phyloP scores from a whole-genome alignment of 2,113 vertebrate species.

The Otis tarda region DNA sequence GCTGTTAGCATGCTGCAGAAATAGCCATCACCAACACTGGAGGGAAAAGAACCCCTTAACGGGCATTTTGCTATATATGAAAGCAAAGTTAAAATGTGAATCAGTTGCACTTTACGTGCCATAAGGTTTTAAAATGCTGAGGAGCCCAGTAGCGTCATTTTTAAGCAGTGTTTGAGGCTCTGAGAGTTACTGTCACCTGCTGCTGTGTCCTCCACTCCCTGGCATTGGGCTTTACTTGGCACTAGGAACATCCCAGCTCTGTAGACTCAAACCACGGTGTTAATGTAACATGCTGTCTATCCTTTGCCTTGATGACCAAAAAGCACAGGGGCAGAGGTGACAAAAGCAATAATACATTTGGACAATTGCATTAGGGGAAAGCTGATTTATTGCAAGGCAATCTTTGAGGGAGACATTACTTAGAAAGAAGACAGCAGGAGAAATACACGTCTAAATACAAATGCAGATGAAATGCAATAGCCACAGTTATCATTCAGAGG shows the following conservation, averaged over 20 bases:
- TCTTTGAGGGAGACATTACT: neutral
- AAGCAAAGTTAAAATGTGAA: neutral
- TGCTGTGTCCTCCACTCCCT: neutral
- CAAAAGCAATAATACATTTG: neutral
- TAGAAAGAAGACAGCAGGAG: conserved; percentile 6
- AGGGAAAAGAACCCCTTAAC: neutral
- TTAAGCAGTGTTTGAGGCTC: neutral
- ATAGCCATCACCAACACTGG: neutral
- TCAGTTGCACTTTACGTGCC: neutral
- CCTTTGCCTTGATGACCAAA: neutral
- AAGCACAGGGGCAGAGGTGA: neutral
- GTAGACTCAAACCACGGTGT: neutral
- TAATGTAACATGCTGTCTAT: neutral
- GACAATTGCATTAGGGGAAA: neutral
- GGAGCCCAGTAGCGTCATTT: neutral
- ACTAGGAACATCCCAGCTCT: neutral
- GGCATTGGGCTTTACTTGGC: neutral
- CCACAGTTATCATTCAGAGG: neutral
- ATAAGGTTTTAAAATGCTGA: neutral
- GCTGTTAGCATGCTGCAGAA: neutral
- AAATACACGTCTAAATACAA: neutral
- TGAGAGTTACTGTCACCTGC: neutral
- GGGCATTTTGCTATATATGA: neutral
- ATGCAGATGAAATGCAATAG: neutral
- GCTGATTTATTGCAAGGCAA: neutral